Conservation (phyloP, 2,888 invertebrate species). For the Alviniconcha strummeri region DNA sequence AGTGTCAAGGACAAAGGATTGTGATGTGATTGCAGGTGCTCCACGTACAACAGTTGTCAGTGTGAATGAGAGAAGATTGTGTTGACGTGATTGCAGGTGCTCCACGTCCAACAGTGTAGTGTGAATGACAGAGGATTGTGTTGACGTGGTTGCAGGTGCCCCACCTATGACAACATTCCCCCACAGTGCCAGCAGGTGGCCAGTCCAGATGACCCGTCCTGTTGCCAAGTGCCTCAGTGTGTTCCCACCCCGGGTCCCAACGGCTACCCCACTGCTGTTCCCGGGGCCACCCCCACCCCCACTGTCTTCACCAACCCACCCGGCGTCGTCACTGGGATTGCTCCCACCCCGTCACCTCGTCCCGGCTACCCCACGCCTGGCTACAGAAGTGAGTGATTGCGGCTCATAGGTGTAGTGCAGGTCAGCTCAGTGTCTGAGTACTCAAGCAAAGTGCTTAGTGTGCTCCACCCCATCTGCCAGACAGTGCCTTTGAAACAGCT, state of each 20-base stretch:
- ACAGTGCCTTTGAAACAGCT: no score
- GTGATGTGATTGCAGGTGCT: no score
- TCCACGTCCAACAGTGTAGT: constrained; percentile 28
- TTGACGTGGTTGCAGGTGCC: constrained; percentile 40
- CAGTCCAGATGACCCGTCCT: constrained; percentile 56
- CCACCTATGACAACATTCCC: constrained; percentile 49
- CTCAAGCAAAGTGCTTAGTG: no score
- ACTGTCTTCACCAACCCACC: constrained; percentile 47
- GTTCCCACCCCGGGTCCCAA: constrained; percentile 44
- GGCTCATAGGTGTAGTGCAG: background rate
- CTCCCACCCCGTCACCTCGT: constrained; percentile 48
- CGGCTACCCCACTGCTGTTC: constrained; percentile 40
- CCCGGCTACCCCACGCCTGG: constrained; percentile 42
- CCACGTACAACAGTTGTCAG: no score
- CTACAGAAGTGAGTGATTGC: constrained; percentile 46
- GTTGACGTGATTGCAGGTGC: constrained; percentile 40
- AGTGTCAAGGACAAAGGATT: no score
- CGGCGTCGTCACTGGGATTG: constrained; percentile 53
- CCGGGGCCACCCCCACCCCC: constrained; percentile 40
- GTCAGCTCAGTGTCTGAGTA: no score
- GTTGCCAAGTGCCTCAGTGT: constrained; percentile 59
- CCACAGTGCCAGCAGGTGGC: constrained; percentile 56
- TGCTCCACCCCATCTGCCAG: no score
- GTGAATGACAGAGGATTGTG: no score
- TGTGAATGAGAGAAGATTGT: no score